Percentiles rank a stretch among this genome's conserved stretches.
These are phyloP conservation scores for Entelurus aequoreus DNA, from an alignment of 2,113 vertebrate species.

Conservation along the genomic window DNA sequence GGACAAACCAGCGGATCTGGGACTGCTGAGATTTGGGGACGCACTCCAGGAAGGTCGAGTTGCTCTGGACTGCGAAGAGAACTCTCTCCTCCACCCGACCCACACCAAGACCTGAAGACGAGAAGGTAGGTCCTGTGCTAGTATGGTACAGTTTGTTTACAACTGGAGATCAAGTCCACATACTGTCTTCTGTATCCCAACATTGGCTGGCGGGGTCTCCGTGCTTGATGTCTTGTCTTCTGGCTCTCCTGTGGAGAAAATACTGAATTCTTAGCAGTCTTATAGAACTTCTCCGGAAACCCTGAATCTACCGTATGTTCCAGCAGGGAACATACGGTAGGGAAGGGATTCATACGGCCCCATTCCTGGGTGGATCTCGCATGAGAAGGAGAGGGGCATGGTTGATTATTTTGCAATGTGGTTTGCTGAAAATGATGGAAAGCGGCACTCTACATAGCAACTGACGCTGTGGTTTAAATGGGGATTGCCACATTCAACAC, in stretches of 20 bases:
- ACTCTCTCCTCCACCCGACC: constrained; percentile 82
- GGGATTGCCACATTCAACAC: no score
- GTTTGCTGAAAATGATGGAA: no score
- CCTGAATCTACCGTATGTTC: no score
- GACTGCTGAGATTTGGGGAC: constrained; percentile 94
- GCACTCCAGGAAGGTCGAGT: constrained; percentile 97
- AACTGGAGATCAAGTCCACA: constrained; percentile 40
- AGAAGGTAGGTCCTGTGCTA: neutral
- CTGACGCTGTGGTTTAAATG: no score
- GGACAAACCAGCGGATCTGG: constrained; percentile 87
- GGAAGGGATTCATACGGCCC: no score
- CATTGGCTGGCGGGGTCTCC: constrained; percentile 93
- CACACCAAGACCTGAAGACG: constrained; percentile 34
- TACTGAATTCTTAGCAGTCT: neutral
- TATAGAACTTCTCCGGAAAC: no score
- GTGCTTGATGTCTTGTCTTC: constrained; percentile 94
- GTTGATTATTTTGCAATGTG: no score
- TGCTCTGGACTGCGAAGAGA: constrained; percentile 92
- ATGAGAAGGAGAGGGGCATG: no score
- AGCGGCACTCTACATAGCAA: no score
- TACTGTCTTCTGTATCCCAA: constrained; percentile 92
- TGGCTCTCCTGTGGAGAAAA: constrained; percentile 76
- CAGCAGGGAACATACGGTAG: no score
- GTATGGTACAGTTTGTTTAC: neutral
- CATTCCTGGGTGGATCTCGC: no score